Percentiles rank a stretch among this genome's conserved stretches.
Evolutionary conservation across 1,140 invertebrate genomes (phyloP).

Genomic region (Apis mellifera): Amel_HAv3.1 CM009943.2:2869501-2870000

Average conservation of each 20-base stretch:
- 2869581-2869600: constrained; percentile 77
- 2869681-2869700: background rate
- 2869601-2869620: constrained; percentile 80
- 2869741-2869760: too few species aligned
- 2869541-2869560: constrained; percentile 76
- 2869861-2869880: constrained; percentile 84
- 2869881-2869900: constrained; percentile 87
- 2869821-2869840: constrained; percentile 86
- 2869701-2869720: background rate
- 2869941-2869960: constrained; percentile 74
- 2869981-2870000: constrained; percentile 73
- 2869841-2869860: constrained; percentile 88
- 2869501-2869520: constrained; percentile 29
- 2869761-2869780: too few species aligned
- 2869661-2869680: constrained; percentile 45
- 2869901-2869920: constrained; percentile 88
- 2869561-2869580: constrained; percentile 79
- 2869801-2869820: constrained; percentile 83
- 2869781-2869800: too few species aligned
- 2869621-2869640: constrained; percentile 80
- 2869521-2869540: constrained; percentile 70
- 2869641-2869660: constrained; percentile 71
- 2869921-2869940: constrained; percentile 80
- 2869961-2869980: constrained; percentile 77
- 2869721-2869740: too few species aligned